These are phyloP conservation scores for Alviniconcha marisindica DNA, from an alignment of 1,140 invertebrate species.

Conservation along the genomic window DNA sequence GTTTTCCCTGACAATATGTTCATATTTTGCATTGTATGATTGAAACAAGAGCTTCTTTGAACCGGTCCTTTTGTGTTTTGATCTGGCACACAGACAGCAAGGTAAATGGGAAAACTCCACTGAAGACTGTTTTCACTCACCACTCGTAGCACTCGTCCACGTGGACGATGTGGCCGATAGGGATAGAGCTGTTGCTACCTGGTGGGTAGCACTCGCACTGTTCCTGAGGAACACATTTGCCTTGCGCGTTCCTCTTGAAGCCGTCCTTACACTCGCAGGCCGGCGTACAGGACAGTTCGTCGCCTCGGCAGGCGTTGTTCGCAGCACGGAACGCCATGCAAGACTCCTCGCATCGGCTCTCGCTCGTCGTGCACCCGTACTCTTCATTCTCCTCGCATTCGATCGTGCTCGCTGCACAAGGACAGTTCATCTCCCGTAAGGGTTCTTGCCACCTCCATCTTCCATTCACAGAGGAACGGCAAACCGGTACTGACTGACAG, in stretches of 20 bases:
- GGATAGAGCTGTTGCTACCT: neutral
- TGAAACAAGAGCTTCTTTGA: no score
- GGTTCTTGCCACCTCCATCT: no score
- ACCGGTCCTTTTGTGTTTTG: no score
- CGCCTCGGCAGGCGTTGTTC: neutral
- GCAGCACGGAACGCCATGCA: constrained; percentile 4
- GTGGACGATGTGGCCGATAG: neutral
- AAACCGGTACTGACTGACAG: no score
- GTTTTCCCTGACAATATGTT: neutral
- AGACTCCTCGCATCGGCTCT: neutral
- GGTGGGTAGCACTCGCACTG: constrained; percentile 29
- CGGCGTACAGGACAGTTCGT: neutral
- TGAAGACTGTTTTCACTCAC: neutral
- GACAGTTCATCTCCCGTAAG: no score
- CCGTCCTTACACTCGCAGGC: constrained; percentile 20
- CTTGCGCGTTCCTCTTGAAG: neutral
- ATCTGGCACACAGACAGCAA: no score
- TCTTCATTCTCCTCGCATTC: constrained; percentile 9
- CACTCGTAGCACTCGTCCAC: neutral
- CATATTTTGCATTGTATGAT: neutral
- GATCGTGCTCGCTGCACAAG: neutral
- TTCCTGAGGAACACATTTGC: neutral
- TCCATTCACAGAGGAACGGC: no score
- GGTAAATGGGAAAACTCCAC: neutral
- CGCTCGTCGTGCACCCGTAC: neutral